These are phyloP conservation scores for Athetis lepigone DNA, from an alignment of 2,888 invertebrate genomes.

Conservation along the genomic window DNA sequence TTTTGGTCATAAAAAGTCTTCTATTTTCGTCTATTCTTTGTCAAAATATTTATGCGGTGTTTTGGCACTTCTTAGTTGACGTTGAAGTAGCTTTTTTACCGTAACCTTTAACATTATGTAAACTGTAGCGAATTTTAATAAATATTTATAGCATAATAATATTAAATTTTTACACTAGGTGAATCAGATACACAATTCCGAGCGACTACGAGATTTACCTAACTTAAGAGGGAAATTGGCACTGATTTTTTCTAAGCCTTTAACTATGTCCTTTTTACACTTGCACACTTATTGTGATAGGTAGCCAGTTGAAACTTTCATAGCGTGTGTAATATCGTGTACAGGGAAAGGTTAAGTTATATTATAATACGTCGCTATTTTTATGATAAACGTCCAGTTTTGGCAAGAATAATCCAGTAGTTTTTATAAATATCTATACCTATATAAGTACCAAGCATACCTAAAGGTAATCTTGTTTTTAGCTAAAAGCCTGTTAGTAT, in stretches of 20 bases:
- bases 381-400: background rate
- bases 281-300: no score
- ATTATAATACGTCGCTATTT: background rate
- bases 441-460: background rate
- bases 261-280: no score
- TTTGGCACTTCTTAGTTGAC: no score
- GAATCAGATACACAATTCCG: background rate
- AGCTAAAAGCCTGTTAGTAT: slow-evolving; percentile 1
- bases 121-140: background rate
- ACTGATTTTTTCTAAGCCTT: no score
- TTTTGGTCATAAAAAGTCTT: background rate
- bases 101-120: background rate
- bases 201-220: background rate
- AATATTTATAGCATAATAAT: background rate
- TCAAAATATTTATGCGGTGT: slow-evolving; percentile 20
- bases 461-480: background rate
- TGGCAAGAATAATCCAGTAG: background rate
- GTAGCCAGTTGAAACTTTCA: no score
- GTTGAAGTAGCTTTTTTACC: background rate
- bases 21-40: background rate
- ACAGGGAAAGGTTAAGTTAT: no score
- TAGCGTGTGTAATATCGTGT: no score
- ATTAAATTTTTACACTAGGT: background rate
- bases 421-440: background rate
- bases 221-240: background rate